Evolutionary conservation across 2,888 invertebrate genomes (phyloP).

Genomic region (Coelogynopora nodosa): DNA sequence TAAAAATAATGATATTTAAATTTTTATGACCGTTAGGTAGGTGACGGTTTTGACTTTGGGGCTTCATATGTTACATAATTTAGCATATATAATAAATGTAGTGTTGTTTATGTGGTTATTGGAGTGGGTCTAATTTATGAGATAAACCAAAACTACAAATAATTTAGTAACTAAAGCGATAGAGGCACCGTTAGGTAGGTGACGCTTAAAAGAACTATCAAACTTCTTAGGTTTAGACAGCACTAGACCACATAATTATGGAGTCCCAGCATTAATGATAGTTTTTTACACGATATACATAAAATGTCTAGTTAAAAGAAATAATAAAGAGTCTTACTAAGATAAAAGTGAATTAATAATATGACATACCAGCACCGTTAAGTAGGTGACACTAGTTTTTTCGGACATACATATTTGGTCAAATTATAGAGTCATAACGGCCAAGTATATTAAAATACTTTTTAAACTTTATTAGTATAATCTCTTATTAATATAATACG

Average conservation of each 20-base stretch:
- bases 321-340: background rate
- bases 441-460: background rate
- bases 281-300: constrained; percentile 10
- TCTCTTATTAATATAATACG: background rate
- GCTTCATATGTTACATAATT: constrained; percentile 16
- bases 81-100: constrained; percentile 20
- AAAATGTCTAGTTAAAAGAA: background rate
- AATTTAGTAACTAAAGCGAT: background rate
- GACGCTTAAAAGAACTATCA: background rate
- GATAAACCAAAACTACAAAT: background rate
- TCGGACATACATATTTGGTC: constrained; percentile 18
- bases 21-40: background rate
- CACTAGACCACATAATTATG: background rate
- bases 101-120: constrained; percentile 13
- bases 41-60: background rate
- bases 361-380: constrained; percentile 4
- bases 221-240: constrained; percentile 16
- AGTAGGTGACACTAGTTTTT: background rate
- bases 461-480: background rate
- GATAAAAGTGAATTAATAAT: constrained; percentile 8
- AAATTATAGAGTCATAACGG: constrained; percentile 3
- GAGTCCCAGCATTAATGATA: background rate
- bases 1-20: constrained; percentile 12
- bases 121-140: constrained; percentile 14
- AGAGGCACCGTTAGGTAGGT: constrained; percentile 20